These are phyloP conservation scores for Anhinga rufa DNA, from an alignment of 2,113 vertebrate genomes.

Conservation along the genomic window DNA sequence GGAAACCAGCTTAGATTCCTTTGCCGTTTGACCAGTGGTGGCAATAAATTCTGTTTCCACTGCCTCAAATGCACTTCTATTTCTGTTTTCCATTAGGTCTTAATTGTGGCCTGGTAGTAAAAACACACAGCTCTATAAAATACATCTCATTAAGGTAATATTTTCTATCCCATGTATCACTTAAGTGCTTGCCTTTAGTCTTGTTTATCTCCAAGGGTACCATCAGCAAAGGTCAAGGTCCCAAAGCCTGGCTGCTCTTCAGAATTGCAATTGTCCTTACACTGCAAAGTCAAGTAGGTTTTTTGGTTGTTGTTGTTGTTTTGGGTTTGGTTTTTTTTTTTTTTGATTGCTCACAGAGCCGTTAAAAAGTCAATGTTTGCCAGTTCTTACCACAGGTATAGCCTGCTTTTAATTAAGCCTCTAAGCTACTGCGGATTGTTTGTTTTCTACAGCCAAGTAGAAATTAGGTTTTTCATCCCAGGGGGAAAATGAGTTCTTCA, in stretches of 20 bases:
- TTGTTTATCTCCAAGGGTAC: not conserved
- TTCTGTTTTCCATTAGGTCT: not conserved
- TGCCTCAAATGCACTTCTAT: not conserved
- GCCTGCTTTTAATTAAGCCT: constrained; percentile 45
- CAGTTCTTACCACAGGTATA: constrained; percentile 37
- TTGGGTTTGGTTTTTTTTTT: not conserved
- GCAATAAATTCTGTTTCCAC: not conserved
- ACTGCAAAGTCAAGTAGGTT: not conserved
- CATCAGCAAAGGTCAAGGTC: not conserved
- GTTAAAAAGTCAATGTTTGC: not conserved
- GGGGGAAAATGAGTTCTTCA: not conserved
- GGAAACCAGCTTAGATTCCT: not conserved
- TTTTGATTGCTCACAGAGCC: not conserved
- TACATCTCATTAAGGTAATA: not conserved
- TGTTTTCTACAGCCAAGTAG: constrained; percentile 23
- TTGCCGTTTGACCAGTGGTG: not conserved
- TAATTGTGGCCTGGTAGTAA: not conserved
- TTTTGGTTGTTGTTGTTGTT: too few relatives aligned
- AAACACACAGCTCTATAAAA: not conserved
- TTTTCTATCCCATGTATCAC: not conserved
- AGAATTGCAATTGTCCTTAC: not conserved
- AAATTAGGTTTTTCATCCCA: constrained; percentile 10
- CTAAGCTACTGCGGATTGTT: constrained; percentile 24
- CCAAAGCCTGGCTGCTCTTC: not conserved
- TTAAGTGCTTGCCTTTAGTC: not conserved